Conservation (phyloP, 2,888 invertebrate genomes). For the Dicyrtomina minuta region DNA sequence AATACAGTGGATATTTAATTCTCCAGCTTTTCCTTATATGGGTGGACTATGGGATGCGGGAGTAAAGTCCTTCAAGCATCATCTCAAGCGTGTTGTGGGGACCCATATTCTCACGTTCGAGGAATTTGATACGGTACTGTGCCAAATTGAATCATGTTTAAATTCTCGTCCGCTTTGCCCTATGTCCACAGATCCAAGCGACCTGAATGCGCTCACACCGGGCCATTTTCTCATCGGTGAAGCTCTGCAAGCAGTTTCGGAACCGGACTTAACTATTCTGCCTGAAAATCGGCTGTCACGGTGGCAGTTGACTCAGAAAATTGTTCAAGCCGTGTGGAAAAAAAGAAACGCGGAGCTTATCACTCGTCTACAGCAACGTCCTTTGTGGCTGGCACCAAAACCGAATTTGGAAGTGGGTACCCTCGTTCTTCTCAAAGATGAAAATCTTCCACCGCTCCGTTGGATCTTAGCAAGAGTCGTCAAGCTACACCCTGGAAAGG, state of each 20-base stretch:
- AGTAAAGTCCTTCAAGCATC: no score
- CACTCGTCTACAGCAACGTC: constrained; percentile 52
- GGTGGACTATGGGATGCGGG: no score
- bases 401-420: constrained; percentile 48
- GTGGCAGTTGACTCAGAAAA: constrained; percentile 45
- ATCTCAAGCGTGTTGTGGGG: background rate
- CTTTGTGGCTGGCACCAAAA: constrained; percentile 47
- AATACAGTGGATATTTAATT: background rate
- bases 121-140: background rate
- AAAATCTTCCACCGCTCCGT: no score
- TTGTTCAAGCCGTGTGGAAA: constrained; percentile 50
- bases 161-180: constrained; percentile 6
- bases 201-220: background rate
- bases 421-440: constrained; percentile 54
- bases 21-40: background rate
- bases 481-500: constrained; percentile 53
- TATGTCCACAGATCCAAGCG: background rate
- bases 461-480: constrained; percentile 54
- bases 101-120: background rate
- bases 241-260: background rate
- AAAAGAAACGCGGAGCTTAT: constrained; percentile 53
- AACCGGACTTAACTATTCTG: background rate
- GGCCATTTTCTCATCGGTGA: background rate
- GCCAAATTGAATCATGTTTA: background rate
- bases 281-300: background rate